Conservation (phyloP, 2,113 vertebrate species). For the Nibea albiflora region DNA sequence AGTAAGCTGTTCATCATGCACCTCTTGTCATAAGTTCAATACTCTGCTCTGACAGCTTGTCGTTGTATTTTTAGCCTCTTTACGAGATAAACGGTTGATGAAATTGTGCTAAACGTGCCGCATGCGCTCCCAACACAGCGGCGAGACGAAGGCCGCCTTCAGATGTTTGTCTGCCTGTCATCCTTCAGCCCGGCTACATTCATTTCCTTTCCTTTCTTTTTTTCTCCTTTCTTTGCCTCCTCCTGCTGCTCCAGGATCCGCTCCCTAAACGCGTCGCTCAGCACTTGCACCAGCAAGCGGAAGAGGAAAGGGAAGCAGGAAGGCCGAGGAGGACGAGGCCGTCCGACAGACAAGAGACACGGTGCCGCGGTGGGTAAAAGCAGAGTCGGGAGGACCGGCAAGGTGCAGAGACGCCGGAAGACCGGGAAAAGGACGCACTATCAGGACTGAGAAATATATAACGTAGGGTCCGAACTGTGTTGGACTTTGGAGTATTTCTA, state of each 20-base stretch:
- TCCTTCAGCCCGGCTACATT: conserved; percentile 18
- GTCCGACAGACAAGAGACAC: conserved; percentile 71
- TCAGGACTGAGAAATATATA: conserved; percentile 64
- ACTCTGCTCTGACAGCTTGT: no score
- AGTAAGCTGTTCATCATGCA: conserved; percentile 69
- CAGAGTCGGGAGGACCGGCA: conserved; percentile 84
- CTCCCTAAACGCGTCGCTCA: conserved; percentile 89
- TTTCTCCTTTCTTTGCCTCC: neutral
- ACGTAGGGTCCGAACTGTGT: neutral
- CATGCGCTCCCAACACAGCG: neutral
- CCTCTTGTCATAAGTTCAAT: neutral
- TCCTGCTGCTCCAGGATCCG: conserved; percentile 86
- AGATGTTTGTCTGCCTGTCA: neutral
- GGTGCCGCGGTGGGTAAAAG: conserved; percentile 64
- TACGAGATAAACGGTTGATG: neutral
- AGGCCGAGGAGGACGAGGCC: conserved; percentile 48
- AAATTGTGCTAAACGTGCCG: neutral
- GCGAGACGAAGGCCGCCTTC: neutral
- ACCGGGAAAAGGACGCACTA: conserved; percentile 82
- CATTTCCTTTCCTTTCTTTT: conserved; percentile 15
- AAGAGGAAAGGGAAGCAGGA: conserved; percentile 86
- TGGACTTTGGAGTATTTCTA: conserved; percentile 27
- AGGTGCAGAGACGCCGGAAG: conserved; percentile 87
- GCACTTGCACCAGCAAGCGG: conserved; percentile 80
- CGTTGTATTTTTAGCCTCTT: neutral